Conservation (phyloP, 1,140 invertebrate species). For the Drosophila ironensis region DNA sequence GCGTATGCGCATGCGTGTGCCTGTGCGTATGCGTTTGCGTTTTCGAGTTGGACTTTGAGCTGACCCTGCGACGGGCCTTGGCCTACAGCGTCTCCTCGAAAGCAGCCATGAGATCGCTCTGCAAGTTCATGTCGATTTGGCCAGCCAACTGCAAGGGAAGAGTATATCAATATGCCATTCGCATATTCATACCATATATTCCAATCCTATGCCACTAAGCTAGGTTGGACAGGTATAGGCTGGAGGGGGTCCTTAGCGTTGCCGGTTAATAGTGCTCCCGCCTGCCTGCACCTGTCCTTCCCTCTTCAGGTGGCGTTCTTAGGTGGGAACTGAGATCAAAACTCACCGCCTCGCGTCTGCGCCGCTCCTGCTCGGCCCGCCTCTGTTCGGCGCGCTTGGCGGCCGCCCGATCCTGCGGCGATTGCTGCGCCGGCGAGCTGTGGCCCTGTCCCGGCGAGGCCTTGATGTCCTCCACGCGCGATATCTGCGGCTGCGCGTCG, state of each 20-base stretch:
- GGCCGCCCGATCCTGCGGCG: slow-evolving; percentile 86
- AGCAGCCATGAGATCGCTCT: slow-evolving; percentile 98
- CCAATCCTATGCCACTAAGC: too few relatives aligned
- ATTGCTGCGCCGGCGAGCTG: slow-evolving; percentile 84
- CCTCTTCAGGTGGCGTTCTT: too few relatives aligned
- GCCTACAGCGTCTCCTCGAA: slow-evolving; percentile 96
- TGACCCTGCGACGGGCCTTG: slow-evolving; percentile 45
- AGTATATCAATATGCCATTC: too few relatives aligned
- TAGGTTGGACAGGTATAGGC: too few relatives aligned
- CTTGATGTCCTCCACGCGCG: slow-evolving; percentile 84
- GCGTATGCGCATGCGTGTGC: too few relatives aligned
- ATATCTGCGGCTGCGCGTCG: slow-evolving; percentile 73
- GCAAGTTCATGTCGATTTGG: slow-evolving; percentile 98
- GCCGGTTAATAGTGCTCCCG: too few relatives aligned
- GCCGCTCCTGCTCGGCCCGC: slow-evolving; percentile 92
- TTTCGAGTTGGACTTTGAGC: background rate
- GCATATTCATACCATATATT: too few relatives aligned
- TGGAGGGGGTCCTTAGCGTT: too few relatives aligned
- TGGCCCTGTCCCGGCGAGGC: slow-evolving; percentile 81
- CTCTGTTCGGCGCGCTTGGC: slow-evolving; percentile 91
- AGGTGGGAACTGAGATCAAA: too few relatives aligned
- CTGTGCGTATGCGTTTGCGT: too few relatives aligned
- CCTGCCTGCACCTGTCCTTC: too few relatives aligned
- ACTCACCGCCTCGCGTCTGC: slow-evolving; percentile 94
- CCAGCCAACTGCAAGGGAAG: slow-evolving; percentile 95